Evolutionary conservation across 2,113 vertebrate genomes (phyloP).

Genomic region (Ondatra zibethicus): DNA sequence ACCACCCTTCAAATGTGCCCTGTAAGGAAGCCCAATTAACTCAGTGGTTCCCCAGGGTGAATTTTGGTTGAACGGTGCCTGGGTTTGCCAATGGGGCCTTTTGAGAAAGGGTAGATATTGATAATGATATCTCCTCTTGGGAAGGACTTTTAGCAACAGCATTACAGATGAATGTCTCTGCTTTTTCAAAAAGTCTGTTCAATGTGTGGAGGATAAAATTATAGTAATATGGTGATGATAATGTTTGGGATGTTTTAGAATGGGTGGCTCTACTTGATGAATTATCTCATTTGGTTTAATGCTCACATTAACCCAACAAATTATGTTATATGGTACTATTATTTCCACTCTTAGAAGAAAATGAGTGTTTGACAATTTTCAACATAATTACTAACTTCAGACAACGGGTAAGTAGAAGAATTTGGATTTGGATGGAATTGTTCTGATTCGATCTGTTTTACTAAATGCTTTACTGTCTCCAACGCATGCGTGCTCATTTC

Average conservation of each 20-base stretch:
- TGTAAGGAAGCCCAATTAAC: not conserved
- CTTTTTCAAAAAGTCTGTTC: constrained; percentile 7
- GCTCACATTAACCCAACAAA: not conserved
- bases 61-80: not conserved
- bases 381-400: not conserved
- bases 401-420: not conserved
- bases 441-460: not conserved
- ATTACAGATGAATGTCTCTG: not conserved
- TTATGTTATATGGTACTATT: not conserved
- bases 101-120: not conserved
- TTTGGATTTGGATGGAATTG: not conserved
- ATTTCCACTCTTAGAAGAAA: not conserved
- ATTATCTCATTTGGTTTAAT: constrained; percentile 4
- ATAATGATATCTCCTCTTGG: not conserved
- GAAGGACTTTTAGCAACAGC: not conserved
- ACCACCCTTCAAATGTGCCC: not conserved
- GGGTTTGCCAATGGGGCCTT: not conserved
- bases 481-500: not conserved
- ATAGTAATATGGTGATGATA: not conserved
- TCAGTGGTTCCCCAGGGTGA: not conserved
- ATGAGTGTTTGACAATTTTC: not conserved
- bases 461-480: not conserved
- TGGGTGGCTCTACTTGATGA: not conserved
- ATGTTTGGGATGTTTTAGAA: not conserved
- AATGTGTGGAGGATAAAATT: not conserved